phyloP scores from a whole-genome alignment of 2,888 invertebrate species.

The Tetramorium bicarinatum region DNA sequence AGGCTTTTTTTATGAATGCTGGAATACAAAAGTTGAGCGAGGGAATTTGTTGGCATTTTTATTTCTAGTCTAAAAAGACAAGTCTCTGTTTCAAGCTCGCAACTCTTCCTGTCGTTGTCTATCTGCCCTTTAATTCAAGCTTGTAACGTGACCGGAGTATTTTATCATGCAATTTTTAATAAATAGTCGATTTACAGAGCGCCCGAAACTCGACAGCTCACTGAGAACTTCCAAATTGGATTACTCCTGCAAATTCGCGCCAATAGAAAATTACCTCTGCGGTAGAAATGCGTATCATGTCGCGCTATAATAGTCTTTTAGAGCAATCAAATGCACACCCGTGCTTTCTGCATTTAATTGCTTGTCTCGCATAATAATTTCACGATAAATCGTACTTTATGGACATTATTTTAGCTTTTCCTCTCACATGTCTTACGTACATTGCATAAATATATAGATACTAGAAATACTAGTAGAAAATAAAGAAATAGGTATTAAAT shows the following conservation, averaged over 20 bases:
- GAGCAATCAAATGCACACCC: conserved; percentile 46
- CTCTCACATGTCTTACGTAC: background rate
- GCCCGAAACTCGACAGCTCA: background rate
- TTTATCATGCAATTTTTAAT: conserved; percentile 37
- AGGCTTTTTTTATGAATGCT: background rate
- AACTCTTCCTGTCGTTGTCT: background rate
- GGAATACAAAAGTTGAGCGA: background rate
- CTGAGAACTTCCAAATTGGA: conserved; percentile 25
- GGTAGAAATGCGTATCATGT: conserved; percentile 19
- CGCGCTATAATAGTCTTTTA: conserved; percentile 32
- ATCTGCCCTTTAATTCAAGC: conserved; percentile 13
- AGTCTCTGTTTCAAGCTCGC: background rate
- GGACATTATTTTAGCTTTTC: background rate
- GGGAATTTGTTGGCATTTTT: background rate
- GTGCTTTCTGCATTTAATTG: conserved; percentile 42
- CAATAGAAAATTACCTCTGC: conserved; percentile 43
- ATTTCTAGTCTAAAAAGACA: conserved; percentile 19
- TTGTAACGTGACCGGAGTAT: conserved; percentile 40
- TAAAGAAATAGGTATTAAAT: background rate
- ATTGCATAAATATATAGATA: background rate
- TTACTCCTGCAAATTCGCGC: conserved; percentile 6
- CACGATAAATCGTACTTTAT: background rate
- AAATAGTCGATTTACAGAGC: conserved; percentile 23
- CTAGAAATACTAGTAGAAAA: background rate
- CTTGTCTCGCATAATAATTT: conserved; percentile 39